Conservation (phyloP, 1,140 invertebrate species). For the Drosophila sechellia region DNA sequence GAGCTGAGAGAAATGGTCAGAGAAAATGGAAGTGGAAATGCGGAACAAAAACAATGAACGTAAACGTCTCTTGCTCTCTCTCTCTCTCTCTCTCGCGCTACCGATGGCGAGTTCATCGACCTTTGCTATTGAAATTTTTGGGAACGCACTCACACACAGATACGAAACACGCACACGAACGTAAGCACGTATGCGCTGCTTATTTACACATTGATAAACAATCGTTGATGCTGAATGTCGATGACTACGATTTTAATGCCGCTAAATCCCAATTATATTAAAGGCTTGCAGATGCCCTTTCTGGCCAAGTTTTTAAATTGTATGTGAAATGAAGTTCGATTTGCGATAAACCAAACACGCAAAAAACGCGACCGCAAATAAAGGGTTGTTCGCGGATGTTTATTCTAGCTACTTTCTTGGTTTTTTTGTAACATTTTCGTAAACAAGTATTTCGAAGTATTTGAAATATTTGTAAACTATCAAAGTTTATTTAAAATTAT, state of each 20-base stretch:
- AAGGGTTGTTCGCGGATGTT: too few relatives aligned
- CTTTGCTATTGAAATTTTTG: slow-evolving; percentile 85
- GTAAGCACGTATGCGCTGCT: slow-evolving; percentile 23
- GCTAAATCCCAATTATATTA: background rate
- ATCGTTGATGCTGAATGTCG: slow-evolving; percentile 64
- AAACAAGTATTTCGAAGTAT: too few relatives aligned
- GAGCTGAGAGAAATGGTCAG: slow-evolving; percentile 16
- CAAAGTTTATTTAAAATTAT: too few relatives aligned
- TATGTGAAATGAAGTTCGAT: background rate
- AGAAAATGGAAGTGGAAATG: slow-evolving; percentile 1
- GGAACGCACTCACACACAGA: slow-evolving; percentile 50
- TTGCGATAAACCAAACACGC: background rate
- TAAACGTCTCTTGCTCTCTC: slow-evolving; percentile 4
- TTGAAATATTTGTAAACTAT: too few relatives aligned
- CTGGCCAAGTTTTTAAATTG: too few relatives aligned
- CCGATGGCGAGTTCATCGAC: slow-evolving; percentile 73
- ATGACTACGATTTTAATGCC: slow-evolving; percentile 43
- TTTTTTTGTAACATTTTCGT: too few relatives aligned
- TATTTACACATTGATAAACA: slow-evolving; percentile 83
- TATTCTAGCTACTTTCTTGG: too few relatives aligned
- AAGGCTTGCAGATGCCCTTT: slow-evolving; percentile 21
- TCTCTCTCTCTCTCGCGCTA: slow-evolving; percentile 6
- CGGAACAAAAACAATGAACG: slow-evolving; percentile 10
- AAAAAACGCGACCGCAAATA: too few relatives aligned
- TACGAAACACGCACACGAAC: slow-evolving; percentile 44